Conservation (phyloP, 2,113 vertebrate species). For the Siphamia tubifer region DNA sequence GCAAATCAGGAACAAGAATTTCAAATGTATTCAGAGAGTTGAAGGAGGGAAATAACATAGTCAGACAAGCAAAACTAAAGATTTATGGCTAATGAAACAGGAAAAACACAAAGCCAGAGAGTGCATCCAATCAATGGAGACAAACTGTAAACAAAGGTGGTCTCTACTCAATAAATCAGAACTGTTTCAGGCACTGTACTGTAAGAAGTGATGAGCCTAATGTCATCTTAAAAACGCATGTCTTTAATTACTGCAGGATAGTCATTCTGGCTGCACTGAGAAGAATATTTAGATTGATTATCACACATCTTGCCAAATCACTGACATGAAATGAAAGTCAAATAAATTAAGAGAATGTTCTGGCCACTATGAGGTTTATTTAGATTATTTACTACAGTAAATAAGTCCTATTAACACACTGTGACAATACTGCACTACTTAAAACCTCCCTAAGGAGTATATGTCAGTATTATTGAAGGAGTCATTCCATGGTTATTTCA, state of each 20-base stretch:
- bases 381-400: too few relatives aligned
- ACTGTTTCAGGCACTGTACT: too few relatives aligned
- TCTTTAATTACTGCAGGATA: not conserved
- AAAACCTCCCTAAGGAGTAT: too few relatives aligned
- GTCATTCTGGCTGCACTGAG: not conserved
- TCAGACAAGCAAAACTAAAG: not conserved
- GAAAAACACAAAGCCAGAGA: not conserved
- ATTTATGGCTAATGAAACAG: constrained; percentile 6
- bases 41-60: not conserved
- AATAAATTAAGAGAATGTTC: not conserved
- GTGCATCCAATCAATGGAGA: not conserved
- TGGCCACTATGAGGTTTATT: too few relatives aligned
- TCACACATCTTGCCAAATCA: constrained; percentile 4
- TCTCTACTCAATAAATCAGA: not conserved
- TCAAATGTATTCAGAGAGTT: not conserved
- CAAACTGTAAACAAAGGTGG: not conserved
- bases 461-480: too few relatives aligned
- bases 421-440: too few relatives aligned
- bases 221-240: too few relatives aligned
- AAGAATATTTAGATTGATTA: not conserved
- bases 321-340: constrained; percentile 1
- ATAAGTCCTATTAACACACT: too few relatives aligned
- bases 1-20: not conserved
- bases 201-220: too few relatives aligned
- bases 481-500: too few relatives aligned